Base-by-base conservation (phyloP, 2,797 vertebrate species). In the Gephyroberyx darwinii region DNA sequence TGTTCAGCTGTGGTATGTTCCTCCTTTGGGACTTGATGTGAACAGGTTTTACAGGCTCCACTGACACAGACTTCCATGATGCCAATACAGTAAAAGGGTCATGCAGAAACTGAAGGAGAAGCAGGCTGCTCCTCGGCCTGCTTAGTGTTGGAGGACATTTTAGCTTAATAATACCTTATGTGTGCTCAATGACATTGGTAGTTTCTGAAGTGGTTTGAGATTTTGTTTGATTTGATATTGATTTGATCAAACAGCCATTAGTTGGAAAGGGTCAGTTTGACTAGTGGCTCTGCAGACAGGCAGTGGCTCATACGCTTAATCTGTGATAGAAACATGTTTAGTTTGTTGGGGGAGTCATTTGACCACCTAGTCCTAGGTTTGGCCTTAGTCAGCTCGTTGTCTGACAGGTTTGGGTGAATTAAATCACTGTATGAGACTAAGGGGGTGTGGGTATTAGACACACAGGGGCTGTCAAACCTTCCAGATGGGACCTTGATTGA, bases 11-110 rank as follows among this genome's bases (percentile, higher is more conserved):
- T 1, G 2, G 39, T 41, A 47, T 69, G 71, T 66, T 80, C 70
- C 48, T 71, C 75, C 69, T 81, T 8, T 51, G 69, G 77, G 78
- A 54, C 61, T 73, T 22, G 30, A 5, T 17, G 7, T 31, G 64
- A 92, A 89, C 93, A 81, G 86, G 92, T 92, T 91, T 80, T 79
- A 72, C 92, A 83, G 77, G 90, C 70, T 89, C 30, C 1, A 22
- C n/a, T 45, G 58, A 41, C 22, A 14, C 74, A 19, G 31, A 55
- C 59, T 61, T 75, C 54, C 6, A 37, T 19, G 43, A 74, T 47
- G 74, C 17, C 60, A 53, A 26, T 57, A 35, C 43, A 58, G 50
- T 50, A n/a, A 39, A 47, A 33, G 41, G 67, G 20, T 55, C 53
- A 56, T 16, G 33, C 17, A 43, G 41, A 58, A 20, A 19, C 30